Conservation (phyloP, 2,113 vertebrate species). For the Donacobius atricapilla region DNA sequence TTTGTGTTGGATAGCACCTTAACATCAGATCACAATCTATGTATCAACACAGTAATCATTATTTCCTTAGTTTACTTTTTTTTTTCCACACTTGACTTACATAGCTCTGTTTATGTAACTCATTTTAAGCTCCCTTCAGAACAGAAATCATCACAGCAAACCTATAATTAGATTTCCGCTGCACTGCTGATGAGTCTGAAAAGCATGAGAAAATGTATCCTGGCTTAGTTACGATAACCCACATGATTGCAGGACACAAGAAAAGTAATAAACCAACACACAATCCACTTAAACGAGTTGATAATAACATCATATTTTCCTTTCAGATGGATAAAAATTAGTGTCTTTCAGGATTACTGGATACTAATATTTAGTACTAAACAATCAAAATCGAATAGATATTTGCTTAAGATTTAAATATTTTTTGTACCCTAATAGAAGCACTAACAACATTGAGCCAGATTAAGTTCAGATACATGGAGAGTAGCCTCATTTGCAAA, state of each 20-base stretch:
- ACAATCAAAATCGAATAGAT: neutral
- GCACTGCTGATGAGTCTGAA: neutral
- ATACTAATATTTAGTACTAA: neutral
- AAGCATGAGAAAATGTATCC: conserved; percentile 41
- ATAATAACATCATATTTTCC: neutral
- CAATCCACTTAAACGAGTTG: neutral
- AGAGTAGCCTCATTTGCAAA: neutral
- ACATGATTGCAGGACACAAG: neutral
- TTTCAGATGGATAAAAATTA: neutral
- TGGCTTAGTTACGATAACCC: neutral
- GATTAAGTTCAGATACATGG: neutral
- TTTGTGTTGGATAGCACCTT: neutral
- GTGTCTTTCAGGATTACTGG: neutral
- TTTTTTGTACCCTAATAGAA: neutral
- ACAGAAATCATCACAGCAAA: conserved; percentile 8
- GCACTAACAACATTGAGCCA: neutral
- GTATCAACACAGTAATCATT: neutral
- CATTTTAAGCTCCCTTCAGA: neutral
- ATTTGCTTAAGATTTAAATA: neutral
- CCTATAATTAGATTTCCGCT: conserved; percentile 53
- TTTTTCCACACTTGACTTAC: neutral
- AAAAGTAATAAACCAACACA: neutral
- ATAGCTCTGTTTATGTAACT: neutral
- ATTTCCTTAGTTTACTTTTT: neutral
- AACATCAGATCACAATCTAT: neutral